Evolutionary conservation across 2,888 invertebrate genomes (phyloP).

Genomic region (Apoderus coryli): DNA sequence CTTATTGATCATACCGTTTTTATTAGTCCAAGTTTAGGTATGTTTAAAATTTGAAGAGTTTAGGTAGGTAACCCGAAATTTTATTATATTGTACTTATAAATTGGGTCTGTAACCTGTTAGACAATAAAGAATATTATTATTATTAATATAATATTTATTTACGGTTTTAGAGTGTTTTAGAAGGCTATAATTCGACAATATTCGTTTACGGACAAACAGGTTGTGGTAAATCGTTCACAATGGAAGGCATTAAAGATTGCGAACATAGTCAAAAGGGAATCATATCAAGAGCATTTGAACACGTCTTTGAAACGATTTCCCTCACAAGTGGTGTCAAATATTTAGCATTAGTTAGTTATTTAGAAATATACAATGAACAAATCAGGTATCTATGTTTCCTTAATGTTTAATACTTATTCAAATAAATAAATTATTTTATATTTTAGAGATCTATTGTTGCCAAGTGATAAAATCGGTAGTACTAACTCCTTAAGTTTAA

Average conservation of each 20-base stretch:
- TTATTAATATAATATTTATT: too few relatives aligned
- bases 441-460: constrained; percentile 28
- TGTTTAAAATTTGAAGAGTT: too few relatives aligned
- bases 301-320: constrained; percentile 79
- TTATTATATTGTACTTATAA: too few relatives aligned
- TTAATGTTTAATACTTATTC: too few relatives aligned
- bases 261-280: constrained; percentile 37
- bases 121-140: too few relatives aligned
- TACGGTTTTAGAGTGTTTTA: constrained; percentile 54
- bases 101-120: too few relatives aligned
- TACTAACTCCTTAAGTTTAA: constrained; percentile 30
- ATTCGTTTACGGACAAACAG: constrained; percentile 87
- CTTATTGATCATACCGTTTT: too few relatives aligned
- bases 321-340: constrained; percentile 55
- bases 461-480: constrained; percentile 24
- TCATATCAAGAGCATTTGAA: constrained; percentile 70
- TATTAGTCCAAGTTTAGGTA: too few relatives aligned
- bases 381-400: constrained; percentile 41
- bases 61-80: too few relatives aligned
- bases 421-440: constrained; percentile 8
- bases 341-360: constrained; percentile 62
- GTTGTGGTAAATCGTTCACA: constrained; percentile 81
- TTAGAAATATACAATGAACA: constrained; percentile 79
- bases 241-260: constrained; percentile 55
- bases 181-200: constrained; percentile 90